Conservation (phyloP, 2,113 vertebrate genomes). For the Turdus rufiventris region DNA sequence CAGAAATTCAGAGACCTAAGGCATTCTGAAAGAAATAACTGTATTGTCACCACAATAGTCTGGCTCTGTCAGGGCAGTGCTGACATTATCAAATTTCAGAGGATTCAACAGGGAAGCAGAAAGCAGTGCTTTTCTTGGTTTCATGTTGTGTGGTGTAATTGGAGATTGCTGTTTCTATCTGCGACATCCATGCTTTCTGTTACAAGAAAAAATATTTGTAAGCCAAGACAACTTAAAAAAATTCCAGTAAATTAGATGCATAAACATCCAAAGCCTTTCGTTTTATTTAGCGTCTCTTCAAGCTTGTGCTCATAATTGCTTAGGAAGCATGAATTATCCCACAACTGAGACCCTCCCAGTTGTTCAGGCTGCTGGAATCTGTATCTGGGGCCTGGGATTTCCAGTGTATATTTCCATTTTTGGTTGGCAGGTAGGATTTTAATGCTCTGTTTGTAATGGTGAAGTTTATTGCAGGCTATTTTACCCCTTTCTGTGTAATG, state of each 20-base stretch:
- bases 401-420: not conserved
- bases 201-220: slow-evolving; percentile 26
- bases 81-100: slow-evolving; percentile 58
- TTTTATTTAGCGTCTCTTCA: not conserved
- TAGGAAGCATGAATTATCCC: not conserved
- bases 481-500: not conserved
- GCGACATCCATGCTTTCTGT: slow-evolving; percentile 85
- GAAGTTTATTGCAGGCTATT: not conserved
- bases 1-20: not conserved
- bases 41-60: not conserved
- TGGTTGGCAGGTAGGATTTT: not conserved
- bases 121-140: slow-evolving; percentile 33
- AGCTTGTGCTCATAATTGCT: not conserved
- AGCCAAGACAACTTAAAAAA: not conserved
- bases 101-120: slow-evolving; percentile 47
- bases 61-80: not conserved
- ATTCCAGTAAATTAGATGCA: not conserved
- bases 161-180: slow-evolving; percentile 78
- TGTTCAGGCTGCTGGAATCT: not conserved
- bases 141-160: slow-evolving; percentile 24
- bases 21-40: not conserved
- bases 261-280: not conserved
- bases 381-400: not conserved
- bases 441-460: not conserved
- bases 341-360: not conserved